Conservation (phyloP, 2,113 vertebrate genomes). For the Mesocricetus auratus region DNA sequence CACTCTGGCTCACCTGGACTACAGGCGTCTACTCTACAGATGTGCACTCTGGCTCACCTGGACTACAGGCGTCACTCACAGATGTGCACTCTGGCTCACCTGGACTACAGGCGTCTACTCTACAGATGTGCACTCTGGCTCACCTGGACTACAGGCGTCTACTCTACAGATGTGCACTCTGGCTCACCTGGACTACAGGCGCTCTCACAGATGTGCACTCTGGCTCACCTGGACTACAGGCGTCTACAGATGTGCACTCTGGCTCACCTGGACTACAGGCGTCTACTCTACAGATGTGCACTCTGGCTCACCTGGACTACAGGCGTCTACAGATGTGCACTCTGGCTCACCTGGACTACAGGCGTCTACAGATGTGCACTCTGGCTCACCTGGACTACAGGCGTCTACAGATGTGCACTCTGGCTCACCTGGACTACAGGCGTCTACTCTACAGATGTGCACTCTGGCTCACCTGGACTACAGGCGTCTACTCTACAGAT, state of each 20-base stretch:
- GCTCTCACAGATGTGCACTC: neutral
- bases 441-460: neutral
- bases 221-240: neutral
- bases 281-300: neutral
- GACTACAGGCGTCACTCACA: neutral
- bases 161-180: neutral
- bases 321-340: neutral
- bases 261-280: neutral
- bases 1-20: neutral
- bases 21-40: neutral
- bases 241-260: neutral
- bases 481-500: neutral
- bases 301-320: neutral
- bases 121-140: neutral
- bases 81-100: neutral
- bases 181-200: no score
- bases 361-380: neutral
- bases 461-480: neutral
- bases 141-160: neutral
- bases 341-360: neutral
- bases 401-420: neutral
- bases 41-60: neutral
- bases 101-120: neutral
- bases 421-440: neutral
- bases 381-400: neutral